phyloP scores from a whole-genome alignment of 1,140 invertebrate species.

The Listronotus oregonensis region DNA sequence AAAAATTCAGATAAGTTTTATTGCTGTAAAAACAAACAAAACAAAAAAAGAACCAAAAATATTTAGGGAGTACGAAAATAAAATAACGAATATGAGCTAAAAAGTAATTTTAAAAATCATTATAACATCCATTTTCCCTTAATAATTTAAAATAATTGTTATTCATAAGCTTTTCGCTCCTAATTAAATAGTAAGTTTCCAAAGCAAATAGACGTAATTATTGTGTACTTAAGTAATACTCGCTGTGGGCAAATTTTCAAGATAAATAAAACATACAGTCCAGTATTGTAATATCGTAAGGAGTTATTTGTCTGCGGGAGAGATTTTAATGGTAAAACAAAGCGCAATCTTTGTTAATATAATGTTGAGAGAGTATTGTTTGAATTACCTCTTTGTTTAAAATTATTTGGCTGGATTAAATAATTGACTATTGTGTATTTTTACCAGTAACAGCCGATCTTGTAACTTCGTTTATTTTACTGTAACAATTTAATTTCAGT shows the following conservation, averaged over 20 bases:
- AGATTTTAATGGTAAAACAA: slow-evolving; percentile 3
- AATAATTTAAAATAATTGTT: no score
- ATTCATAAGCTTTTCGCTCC: slow-evolving; percentile 1
- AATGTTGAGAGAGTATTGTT: slow-evolving; percentile 8
- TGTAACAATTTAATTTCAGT: no score
- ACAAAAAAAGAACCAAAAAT: no score
- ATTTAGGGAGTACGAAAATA: no score
- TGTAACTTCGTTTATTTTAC: no score
- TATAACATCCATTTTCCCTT: no score
- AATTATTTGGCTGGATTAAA: background rate
- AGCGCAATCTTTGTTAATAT: background rate
- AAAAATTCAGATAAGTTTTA: no score
- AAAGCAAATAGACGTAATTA: slow-evolving; percentile 8
- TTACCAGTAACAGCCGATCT: no score
- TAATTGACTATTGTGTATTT: no score
- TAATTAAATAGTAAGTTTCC: background rate
- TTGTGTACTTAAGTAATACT: slow-evolving; percentile 13
- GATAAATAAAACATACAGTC: slow-evolving; percentile 1
- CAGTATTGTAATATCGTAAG: background rate
- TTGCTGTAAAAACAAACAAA: no score
- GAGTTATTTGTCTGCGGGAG: slow-evolving; percentile 4
- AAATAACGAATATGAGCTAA: no score
- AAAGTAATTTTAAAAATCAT: no score
- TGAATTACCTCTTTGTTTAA: background rate
- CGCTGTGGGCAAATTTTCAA: background rate